A percentile compares a stretch with the other conserved stretches of the same genome.
These are phyloP conservation scores for Zelleria hepariella DNA, from an alignment of 2,888 invertebrate species.

Conservation along the genomic window DNA sequence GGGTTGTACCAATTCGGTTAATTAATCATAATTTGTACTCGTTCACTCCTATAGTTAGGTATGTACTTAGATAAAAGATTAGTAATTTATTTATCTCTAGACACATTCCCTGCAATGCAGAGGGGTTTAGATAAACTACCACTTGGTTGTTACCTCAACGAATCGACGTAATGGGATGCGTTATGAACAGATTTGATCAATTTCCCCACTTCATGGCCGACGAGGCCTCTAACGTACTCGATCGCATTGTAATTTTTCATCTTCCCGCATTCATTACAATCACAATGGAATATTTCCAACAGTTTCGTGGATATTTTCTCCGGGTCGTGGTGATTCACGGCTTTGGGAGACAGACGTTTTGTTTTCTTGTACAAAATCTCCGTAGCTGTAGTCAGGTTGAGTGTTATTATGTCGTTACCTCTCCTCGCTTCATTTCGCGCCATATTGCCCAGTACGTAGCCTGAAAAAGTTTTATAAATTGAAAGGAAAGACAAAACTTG, in stretches of 20 bases:
- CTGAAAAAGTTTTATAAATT: slow-evolving; percentile 36
- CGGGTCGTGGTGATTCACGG: slow-evolving; percentile 41
- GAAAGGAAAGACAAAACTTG: not conserved
- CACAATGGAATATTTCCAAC: slow-evolving; percentile 44
- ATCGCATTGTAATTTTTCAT: slow-evolving; percentile 38
- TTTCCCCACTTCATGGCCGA: slow-evolving; percentile 43
- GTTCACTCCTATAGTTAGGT: too few relatives aligned
- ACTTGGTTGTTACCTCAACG: slow-evolving; percentile 46
- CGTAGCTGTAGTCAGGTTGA: slow-evolving; percentile 39
- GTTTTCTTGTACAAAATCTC: slow-evolving; percentile 48
- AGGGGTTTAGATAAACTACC: too few relatives aligned
- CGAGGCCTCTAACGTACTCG: slow-evolving; percentile 40
- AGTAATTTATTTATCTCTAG: too few relatives aligned
- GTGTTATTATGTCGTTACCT: slow-evolving; percentile 36
- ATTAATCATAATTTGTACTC: too few relatives aligned
- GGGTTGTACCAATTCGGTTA: too few relatives aligned
- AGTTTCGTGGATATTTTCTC: slow-evolving; percentile 39
- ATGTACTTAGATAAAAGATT: too few relatives aligned
- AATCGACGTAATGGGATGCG: slow-evolving; percentile 46
- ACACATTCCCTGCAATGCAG: too few relatives aligned
- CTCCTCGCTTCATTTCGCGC: slow-evolving; percentile 37
- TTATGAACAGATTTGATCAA: slow-evolving; percentile 43
- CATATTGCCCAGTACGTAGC: slow-evolving; percentile 50
- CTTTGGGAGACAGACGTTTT: slow-evolving; percentile 44
- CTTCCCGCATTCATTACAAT: slow-evolving; percentile 30